These are phyloP conservation scores for Halictus quadricinctus DNA, from an alignment of 2,888 invertebrate species.

Conservation along the genomic window DNA sequence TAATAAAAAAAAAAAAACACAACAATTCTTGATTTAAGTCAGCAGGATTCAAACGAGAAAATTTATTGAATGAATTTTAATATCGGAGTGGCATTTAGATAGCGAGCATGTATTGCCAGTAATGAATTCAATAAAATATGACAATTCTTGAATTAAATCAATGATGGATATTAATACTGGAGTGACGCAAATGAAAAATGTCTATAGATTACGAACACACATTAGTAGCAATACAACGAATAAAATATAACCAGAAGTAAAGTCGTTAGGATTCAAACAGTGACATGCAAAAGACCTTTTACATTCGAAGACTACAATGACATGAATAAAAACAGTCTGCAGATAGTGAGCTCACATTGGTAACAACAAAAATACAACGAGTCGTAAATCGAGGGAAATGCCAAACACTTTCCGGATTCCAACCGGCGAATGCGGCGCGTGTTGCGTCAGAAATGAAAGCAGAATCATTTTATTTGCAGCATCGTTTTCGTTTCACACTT, in stretches of 20 bases:
- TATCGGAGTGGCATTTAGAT: neutral
- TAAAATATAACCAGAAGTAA: neutral
- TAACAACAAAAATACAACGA: neutral
- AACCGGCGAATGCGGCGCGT: too few species aligned
- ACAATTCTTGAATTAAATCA: too few species aligned
- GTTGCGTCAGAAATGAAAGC: too few species aligned
- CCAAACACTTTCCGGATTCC: too few species aligned
- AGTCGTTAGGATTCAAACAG: neutral
- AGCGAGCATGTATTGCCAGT: too few species aligned
- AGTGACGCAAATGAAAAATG: neutral
- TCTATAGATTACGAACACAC: too few species aligned
- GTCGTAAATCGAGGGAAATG: too few species aligned
- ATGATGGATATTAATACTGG: too few species aligned
- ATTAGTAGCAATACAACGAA: neutral
- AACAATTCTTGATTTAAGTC: neutral
- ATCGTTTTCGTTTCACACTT: neutral
- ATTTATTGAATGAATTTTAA: neutral
- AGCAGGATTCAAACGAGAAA: neutral
- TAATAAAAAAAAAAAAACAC: neutral
- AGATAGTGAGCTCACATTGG: neutral
- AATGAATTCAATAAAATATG: too few species aligned
- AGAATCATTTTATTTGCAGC: neutral
- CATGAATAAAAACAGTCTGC: neutral
- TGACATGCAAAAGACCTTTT: neutral
- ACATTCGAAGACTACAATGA: neutral